Evolutionary conservation across 2,888 invertebrate genomes (phyloP).

Genomic region (Yponomeuta plumbellus): DNA sequence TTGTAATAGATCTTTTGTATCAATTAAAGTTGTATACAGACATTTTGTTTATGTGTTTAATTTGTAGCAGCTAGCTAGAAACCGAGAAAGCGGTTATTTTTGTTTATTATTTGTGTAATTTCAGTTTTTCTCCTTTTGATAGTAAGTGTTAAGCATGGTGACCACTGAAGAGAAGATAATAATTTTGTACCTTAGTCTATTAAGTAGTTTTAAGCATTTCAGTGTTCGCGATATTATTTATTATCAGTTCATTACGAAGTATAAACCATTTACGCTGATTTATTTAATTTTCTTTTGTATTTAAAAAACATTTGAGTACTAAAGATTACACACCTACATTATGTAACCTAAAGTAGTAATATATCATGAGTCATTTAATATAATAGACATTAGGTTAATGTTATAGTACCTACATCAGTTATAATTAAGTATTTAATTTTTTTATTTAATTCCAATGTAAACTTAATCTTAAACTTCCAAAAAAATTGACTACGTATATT

Average conservation of each 20-base stretch:
- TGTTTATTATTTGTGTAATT: slow-evolving; percentile 46
- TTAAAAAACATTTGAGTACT: slow-evolving; percentile 69
- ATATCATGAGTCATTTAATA: slow-evolving; percentile 75
- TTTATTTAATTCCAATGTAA: slow-evolving; percentile 72
- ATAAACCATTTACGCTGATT: slow-evolving; percentile 71
- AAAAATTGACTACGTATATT: slow-evolving; percentile 66
- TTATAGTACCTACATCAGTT: slow-evolving; percentile 70
- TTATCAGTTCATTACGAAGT: slow-evolving; percentile 74
- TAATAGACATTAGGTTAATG: slow-evolving; percentile 68
- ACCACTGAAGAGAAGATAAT: slow-evolving; percentile 60
- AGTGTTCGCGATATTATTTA: slow-evolving; percentile 74
- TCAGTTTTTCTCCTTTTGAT: slow-evolving; percentile 64
- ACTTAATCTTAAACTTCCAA: slow-evolving; percentile 61
- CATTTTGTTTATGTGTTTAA: slow-evolving; percentile 57
- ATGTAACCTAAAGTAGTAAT: slow-evolving; percentile 69
- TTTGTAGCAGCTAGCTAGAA: slow-evolving; percentile 35
- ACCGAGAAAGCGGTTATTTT: slow-evolving; percentile 51
- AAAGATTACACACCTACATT: slow-evolving; percentile 37
- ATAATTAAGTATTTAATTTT: slow-evolving; percentile 76
- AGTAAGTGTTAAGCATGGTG: slow-evolving; percentile 60
- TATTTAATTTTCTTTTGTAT: slow-evolving; percentile 74
- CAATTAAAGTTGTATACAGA: slow-evolving; percentile 61
- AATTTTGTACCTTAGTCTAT: slow-evolving; percentile 69
- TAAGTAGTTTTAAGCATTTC: slow-evolving; percentile 70
- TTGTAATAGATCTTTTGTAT: slow-evolving; percentile 56